These are phyloP conservation scores for Gasterosteus nipponicus DNA, from an alignment of 2,113 vertebrate genomes.

Conservation along the genomic window DNA sequence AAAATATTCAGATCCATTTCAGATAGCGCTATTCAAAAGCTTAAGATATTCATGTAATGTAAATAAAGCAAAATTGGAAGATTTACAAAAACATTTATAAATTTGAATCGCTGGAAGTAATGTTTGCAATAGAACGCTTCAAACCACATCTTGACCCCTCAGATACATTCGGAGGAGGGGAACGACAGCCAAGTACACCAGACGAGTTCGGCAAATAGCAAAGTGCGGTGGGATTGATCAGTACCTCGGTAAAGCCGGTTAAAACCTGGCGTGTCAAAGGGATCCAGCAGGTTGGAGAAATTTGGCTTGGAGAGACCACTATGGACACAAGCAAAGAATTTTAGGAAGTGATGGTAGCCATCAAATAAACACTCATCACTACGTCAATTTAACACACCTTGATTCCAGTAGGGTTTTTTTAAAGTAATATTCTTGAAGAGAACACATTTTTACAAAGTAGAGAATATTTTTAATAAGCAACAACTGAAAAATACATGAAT, in stretches of 20 bases:
- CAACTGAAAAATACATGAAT: too few relatives aligned
- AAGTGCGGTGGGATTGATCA: neutral
- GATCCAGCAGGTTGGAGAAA: conserved; percentile 90
- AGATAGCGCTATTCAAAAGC: neutral
- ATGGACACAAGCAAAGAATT: conserved; percentile 19
- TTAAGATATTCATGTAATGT: neutral
- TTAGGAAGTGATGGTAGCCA: neutral
- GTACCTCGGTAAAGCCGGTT: conserved; percentile 95
- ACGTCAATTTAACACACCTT: neutral
- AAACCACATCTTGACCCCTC: neutral
- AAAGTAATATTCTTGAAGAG: neutral
- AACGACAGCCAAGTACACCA: neutral
- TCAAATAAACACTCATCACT: neutral
- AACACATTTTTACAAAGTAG: neutral
- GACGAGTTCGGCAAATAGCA: conserved; percentile 23
- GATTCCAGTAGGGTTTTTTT: neutral
- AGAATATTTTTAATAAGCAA: too few relatives aligned
- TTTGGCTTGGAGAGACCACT: conserved; percentile 88
- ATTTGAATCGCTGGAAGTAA: neutral
- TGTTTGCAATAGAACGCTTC: neutral
- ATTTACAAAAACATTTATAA: neutral
- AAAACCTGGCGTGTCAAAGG: conserved; percentile 93
- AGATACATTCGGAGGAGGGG: conserved; percentile 5
- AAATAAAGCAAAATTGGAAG: neutral
- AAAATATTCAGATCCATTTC: neutral